Percentiles rank a stretch among this genome's conserved stretches.
These are phyloP conservation scores for Tenthredo amoena DNA, from an alignment of 2,888 invertebrate species.

Conservation along the genomic window DNA sequence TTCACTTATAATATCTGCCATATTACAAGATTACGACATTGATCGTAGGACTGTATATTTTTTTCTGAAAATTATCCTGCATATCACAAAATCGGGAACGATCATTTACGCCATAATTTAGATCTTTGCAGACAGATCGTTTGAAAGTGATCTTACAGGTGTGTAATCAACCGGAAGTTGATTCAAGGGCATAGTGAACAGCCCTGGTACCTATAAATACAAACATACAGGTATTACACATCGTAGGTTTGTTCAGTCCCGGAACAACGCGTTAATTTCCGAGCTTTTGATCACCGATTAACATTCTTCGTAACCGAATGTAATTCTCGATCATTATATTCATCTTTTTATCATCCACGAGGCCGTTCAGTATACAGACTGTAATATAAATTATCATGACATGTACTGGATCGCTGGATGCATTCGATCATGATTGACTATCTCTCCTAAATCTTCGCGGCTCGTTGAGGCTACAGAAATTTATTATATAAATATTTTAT, in stretches of 20 bases:
- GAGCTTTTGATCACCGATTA: neutral
- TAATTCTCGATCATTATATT: neutral
- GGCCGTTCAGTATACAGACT: neutral
- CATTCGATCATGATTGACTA: neutral
- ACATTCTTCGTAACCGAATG: neutral
- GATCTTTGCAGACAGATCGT: neutral
- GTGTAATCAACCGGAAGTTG: constrained; percentile 4
- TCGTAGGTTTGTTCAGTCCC: neutral
- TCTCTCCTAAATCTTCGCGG: neutral
- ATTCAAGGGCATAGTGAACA: neutral
- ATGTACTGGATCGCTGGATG: neutral
- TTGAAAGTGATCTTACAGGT: neutral
- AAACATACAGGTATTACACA: neutral
- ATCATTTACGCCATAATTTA: neutral
- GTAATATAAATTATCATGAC: neutral
- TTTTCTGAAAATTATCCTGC: neutral
- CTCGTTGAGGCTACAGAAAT: neutral
- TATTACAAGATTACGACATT: neutral
- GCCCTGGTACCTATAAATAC: neutral
- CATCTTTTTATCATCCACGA: neutral
- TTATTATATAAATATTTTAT: no score
- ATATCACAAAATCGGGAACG: neutral
- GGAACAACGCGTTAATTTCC: neutral
- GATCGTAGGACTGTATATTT: neutral
- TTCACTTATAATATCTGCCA: neutral